Evolutionary conservation across 2,888 invertebrate species (phyloP).

Genomic region (Limenitis camilla): DNA sequence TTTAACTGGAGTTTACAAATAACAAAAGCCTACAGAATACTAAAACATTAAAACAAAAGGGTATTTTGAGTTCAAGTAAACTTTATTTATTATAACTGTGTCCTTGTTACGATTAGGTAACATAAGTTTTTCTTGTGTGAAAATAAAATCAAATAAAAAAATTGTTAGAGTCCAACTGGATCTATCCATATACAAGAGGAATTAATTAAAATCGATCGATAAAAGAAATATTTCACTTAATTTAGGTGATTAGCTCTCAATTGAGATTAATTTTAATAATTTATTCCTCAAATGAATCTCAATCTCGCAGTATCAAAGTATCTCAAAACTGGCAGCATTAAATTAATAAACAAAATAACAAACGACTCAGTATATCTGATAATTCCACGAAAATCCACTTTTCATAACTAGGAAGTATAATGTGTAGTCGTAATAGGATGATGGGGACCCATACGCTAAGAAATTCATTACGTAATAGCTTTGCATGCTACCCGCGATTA

Average conservation of each 20-base stretch:
- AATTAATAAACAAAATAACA: background rate
- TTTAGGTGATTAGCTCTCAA: no score
- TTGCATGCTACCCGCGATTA: conserved; percentile 14
- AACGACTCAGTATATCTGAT: background rate
- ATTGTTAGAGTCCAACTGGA: no score
- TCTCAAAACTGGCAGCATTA: no score
- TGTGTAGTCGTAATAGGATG: background rate
- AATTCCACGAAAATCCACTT: background rate
- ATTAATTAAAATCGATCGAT: no score
- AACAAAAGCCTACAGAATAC: background rate
- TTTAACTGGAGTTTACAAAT: conserved; percentile 1
- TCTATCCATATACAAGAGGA: no score
- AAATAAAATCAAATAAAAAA: no score
- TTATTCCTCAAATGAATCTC: no score
- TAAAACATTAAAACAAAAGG: background rate
- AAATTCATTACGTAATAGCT: conserved; percentile 16
- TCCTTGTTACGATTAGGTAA: no score
- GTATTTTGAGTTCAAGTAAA: background rate
- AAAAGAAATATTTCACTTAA: no score
- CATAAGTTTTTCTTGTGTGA: no score
- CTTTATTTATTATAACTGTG: background rate
- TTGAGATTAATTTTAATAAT: no score
- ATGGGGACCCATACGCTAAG: conserved; percentile 5
- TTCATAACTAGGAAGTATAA: background rate
- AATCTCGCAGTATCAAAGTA: no score